Evolutionary conservation across 2,797 vertebrate genomes (phyloP), one percentile per base, ranked within the genome.

Genomic region (Pipistrellus pygmaeus): DNA sequence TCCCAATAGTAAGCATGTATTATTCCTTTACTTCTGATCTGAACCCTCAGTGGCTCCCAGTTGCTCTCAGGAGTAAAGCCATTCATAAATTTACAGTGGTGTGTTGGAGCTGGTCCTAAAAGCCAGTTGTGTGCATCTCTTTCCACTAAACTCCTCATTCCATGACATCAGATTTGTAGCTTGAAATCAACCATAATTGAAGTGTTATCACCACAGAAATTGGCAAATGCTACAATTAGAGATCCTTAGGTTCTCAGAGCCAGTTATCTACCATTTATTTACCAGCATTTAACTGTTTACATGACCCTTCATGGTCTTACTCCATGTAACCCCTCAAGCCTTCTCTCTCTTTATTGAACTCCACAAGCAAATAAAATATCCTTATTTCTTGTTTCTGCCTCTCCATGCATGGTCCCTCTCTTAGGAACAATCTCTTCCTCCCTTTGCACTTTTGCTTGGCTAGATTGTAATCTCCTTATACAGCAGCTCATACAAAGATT

Each of bases 341-440:
- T 57, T 81, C 69, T 51, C 64, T 32, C 69, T 89, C 72, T 60
- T 92, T 66, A 25, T 32, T 89, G 81, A 66, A 86, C 32, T 91
- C 64, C 53, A 60, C 25, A 55, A 21, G 64, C 76, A 80, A 92
- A 82, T 85, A 64, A 91, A 88, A 14, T 80, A 48, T 14, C 32
- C 83, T 90, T 85, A 25, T 89, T 80, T 92, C 69, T 81, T 51
- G 7, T n/a, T 86, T 60, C 64, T 94, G 44, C 20, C 9, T 27
- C 27, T 86, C 25, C 14, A 48, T 68, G 48, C 11, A 77, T 46
- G 17, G 23, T 88, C 30, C n/a, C 46, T 75, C 12, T 81, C 17
- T 83, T 69, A 80, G 38, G 27, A 80, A 44, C 14, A 38, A 0
- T 46, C 30, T 72, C 5, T 73, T 44, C 73, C 77, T 90, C 66